A percentile compares a stretch with the other conserved stretches of the same genome.
Conservation (phyloP, 2,797 vertebrate genomes). For the Fistularia commersonii region DNA sequence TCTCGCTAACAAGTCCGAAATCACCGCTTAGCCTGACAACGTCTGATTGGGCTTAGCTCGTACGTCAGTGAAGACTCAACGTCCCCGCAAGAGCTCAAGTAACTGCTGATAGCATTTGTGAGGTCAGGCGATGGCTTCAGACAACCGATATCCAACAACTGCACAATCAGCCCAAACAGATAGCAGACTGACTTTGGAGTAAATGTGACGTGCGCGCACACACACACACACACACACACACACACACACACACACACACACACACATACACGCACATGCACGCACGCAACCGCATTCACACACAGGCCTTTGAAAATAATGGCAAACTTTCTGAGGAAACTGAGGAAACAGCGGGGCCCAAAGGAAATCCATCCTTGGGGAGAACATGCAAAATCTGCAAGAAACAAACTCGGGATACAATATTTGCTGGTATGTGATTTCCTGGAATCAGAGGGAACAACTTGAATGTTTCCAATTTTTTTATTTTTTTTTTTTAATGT, state of each 20-base stretch:
- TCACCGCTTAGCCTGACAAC: slow-evolving; percentile 42
- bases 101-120: slow-evolving; percentile 58
- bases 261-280: not conserved
- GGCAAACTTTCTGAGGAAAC: slow-evolving; percentile 48
- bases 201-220: slow-evolving; percentile 34
- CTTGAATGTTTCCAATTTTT: slow-evolving; percentile 28
- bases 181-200: slow-evolving; percentile 58
- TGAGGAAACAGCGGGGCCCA: slow-evolving; percentile 47
- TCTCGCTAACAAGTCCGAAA: slow-evolving; percentile 30
- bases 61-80: slow-evolving; percentile 38
- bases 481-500: no score
- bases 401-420: slow-evolving; percentile 10
- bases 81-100: slow-evolving; percentile 57
- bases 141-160: slow-evolving; percentile 61
- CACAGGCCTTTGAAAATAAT: slow-evolving; percentile 2
- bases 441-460: slow-evolving; percentile 21
- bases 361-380: slow-evolving; percentile 51
- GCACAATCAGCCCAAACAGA: slow-evolving; percentile 60
- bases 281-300: not conserved
- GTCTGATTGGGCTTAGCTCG: slow-evolving; percentile 38
- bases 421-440: slow-evolving; percentile 19
- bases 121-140: slow-evolving; percentile 53
- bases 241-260: not conserved
- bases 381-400: slow-evolving; percentile 43
- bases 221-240: not conserved